phyloP scores from a whole-genome alignment of 2,113 vertebrate species.

The Gymnogyps californianus region DNA sequence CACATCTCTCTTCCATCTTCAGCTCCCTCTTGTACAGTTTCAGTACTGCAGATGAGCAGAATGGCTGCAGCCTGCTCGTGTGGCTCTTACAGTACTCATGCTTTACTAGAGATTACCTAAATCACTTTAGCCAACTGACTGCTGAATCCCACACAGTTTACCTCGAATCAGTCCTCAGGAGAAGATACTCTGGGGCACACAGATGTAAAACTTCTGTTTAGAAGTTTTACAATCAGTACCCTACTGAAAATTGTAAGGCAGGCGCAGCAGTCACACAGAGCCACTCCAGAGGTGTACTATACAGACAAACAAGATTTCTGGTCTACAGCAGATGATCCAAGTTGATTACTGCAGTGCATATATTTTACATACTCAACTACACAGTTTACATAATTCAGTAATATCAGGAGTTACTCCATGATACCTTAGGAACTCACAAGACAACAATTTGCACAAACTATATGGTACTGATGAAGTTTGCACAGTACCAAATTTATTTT shows the following conservation, averaged over 20 bases:
- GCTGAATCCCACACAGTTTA: background rate
- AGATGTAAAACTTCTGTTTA: background rate
- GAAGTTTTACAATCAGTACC: background rate
- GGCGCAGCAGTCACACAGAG: background rate
- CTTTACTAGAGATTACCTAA: background rate
- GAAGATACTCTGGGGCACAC: background rate
- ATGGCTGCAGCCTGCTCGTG: accelerated
- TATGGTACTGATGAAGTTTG: background rate
- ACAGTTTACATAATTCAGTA: background rate
- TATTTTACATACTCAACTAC: background rate
- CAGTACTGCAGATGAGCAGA: background rate
- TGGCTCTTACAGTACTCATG: accelerated
- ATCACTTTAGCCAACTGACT: background rate
- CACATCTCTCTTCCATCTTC: background rate
- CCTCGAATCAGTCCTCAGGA: background rate
- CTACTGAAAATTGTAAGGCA: background rate
- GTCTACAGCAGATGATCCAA: background rate
- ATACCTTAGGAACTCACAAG: background rate
- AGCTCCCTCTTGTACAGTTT: background rate
- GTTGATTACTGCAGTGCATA: background rate
- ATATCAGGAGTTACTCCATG: background rate
- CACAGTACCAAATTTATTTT: background rate
- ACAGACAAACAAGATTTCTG: accelerated
- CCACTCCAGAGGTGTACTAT: background rate
- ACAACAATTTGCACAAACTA: background rate